Conservation (phyloP, 2,888 invertebrate genomes). For the Zaprionus lineosus region DNA sequence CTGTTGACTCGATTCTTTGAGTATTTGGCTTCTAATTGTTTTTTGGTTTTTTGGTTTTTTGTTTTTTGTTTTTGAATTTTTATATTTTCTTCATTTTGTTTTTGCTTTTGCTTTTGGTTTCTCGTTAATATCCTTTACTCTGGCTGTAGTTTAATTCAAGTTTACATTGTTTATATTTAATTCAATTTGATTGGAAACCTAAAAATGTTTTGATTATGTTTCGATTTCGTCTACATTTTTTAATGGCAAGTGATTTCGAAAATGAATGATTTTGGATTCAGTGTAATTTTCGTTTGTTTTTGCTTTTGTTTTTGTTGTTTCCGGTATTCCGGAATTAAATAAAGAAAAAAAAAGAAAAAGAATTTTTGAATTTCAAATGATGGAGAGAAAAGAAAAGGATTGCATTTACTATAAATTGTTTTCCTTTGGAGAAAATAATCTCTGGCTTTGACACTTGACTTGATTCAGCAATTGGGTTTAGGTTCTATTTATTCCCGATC, state of each 20-base stretch:
- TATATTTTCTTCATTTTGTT: conserved; percentile 37
- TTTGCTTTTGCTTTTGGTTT: too few species aligned
- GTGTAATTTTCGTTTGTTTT: background rate
- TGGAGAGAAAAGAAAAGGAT: too few species aligned
- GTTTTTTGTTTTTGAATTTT: conserved; percentile 6
- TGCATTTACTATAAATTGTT: background rate
- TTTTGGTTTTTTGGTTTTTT: too few species aligned
- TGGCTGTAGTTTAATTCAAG: conserved; percentile 53
- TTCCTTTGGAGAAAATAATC: conserved; percentile 10
- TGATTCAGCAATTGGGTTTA: conserved; percentile 64
- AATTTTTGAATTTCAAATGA: too few species aligned
- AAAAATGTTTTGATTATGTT: conserved; percentile 76
- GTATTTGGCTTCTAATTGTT: too few species aligned
- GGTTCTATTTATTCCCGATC: conserved; percentile 51
- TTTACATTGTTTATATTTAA: conserved; percentile 53
- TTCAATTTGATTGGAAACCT: conserved; percentile 76
- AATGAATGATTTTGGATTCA: background rate
- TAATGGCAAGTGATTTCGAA: conserved; percentile 19
- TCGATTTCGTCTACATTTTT: conserved; percentile 60
- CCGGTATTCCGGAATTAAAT: too few species aligned
- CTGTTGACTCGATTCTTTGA: conserved; percentile 51
- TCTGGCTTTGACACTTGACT: conserved; percentile 42
- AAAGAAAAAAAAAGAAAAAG: conserved; percentile 39
- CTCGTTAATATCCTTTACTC: too few species aligned
- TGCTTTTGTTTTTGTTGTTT: too few species aligned